Conservation (phyloP, 2,113 vertebrate genomes). For the Taurulus bubalis region DNA sequence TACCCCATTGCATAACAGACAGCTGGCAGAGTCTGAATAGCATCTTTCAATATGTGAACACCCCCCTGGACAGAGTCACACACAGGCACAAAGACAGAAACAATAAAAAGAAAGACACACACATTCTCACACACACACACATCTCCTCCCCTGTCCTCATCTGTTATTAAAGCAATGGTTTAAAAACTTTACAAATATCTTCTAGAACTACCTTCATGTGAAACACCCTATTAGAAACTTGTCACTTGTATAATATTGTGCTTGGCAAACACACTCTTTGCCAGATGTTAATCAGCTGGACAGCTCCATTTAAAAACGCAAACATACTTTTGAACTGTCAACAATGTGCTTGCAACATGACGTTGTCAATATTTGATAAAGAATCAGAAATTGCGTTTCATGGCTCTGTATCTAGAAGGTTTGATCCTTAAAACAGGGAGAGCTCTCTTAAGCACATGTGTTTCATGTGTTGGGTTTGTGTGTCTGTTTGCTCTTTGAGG, state of each 20-base stretch:
- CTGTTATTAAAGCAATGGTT: neutral
- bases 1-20: conserved; percentile 68
- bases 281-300: neutral
- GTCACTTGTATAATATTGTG: neutral
- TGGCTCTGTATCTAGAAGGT: neutral
- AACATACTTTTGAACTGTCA: neutral
- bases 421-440: neutral
- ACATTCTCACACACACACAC: neutral
- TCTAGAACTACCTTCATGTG: neutral
- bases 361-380: neutral
- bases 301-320: neutral
- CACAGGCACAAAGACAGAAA: neutral
- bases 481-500: neutral
- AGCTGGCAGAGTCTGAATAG: conserved; percentile 67
- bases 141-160: neutral
- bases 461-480: neutral
- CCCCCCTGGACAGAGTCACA: conserved; percentile 28
- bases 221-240: neutral
- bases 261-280: neutral
- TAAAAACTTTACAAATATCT: neutral
- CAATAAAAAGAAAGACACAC: neutral
- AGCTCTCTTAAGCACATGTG: neutral
- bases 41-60: conserved; percentile 48
- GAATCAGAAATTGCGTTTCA: neutral
- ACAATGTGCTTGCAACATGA: neutral